Percentiles rank a stretch among this genome's conserved stretches.
These are phyloP conservation scores for Saxidomus purpurata DNA, from an alignment of 1,140 invertebrate genomes.

Conservation along the genomic window DNA sequence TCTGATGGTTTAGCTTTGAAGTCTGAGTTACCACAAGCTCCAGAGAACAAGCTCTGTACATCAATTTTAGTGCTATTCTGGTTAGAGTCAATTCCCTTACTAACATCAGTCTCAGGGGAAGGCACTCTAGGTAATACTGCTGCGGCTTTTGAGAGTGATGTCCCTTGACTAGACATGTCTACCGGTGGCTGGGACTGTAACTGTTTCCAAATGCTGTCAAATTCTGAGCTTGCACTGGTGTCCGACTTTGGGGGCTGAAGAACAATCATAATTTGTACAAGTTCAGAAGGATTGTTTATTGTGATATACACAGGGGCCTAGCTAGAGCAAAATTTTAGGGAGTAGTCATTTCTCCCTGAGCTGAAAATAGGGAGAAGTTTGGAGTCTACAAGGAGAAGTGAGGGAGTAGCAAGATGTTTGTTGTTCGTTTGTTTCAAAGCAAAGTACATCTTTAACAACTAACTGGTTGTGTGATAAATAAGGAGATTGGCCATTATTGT, in stretches of 20 bases:
- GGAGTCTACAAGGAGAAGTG: no score
- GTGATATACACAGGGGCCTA: no score
- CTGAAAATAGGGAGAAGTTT: no score
- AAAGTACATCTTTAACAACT: no score
- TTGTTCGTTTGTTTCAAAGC: no score
- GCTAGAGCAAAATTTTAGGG: no score
- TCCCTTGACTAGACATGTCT: constrained; percentile 1
- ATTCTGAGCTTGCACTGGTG: constrained; percentile 68
- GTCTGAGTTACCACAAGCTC: constrained; percentile 13
- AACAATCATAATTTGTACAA: background rate
- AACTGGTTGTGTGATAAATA: no score
- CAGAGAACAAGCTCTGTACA: constrained; percentile 69
- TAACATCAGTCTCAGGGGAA: constrained; percentile 34
- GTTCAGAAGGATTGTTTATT: no score
- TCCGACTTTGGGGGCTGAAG: background rate
- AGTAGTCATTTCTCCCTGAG: no score
- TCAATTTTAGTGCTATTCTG: constrained; percentile 29
- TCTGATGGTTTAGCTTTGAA: background rate
- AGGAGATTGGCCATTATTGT: no score
- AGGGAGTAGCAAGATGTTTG: no score
- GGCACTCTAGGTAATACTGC: constrained; percentile 68
- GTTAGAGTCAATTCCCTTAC: constrained; percentile 9
- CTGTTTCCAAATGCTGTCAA: constrained; percentile 81
- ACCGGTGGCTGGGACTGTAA: constrained; percentile 61
- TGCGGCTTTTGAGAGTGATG: constrained; percentile 70